Evolutionary conservation across 2,888 invertebrate genomes (phyloP), one percentile per base, ranked within the genome.

Genomic region (Portevinia maculata): DNA sequence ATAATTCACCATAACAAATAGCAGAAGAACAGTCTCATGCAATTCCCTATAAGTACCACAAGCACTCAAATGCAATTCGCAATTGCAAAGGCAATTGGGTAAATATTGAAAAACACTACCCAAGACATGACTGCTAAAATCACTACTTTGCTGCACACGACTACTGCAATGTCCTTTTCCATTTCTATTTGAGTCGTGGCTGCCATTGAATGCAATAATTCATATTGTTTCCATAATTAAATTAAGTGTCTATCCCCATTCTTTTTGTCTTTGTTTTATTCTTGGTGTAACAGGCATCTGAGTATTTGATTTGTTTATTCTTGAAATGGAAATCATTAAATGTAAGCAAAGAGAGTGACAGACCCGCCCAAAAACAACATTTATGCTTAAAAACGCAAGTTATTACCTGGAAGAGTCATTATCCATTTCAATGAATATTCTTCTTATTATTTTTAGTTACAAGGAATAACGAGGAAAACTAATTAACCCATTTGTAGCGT

Each of bases 371-470:
- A 21, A 41, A 30, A 55, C n/a, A 62, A 70, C 24, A 46, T 62
- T 69, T 13, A 46, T 28, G 59, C 60, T 53, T 46, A 70, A 62
- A 48, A 62, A 48, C 60, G 48, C 39, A 60, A 13, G 48, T 76
- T 70, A 76, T 76, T 76, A 76, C 46, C 60, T 62, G 44, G 55
- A 70, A 55, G 55, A 62, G 69, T 70, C 32, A 53, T 69, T 62
- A 76, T 76, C 76, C 76, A 55, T 69, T 39, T 13, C 67, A 62
- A 32, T 69, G 69, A 53, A 34, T 39, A 70, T 69, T 70, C 13
- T n/a, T 21, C 32, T n/a, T n/a, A 15, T 46, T 37, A 24, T 15
- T 6, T 4, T 7, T 9, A 13, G n/a, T 28, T 28, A 46, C 53
- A 69, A 60, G 46, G 53, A 30, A 46, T 32, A 60, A 76, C 37